Percentiles rank a stretch among this genome's conserved stretches.
phyloP scores from a whole-genome alignment of 2,888 invertebrate genomes.

The Xylocampa areola region DNA sequence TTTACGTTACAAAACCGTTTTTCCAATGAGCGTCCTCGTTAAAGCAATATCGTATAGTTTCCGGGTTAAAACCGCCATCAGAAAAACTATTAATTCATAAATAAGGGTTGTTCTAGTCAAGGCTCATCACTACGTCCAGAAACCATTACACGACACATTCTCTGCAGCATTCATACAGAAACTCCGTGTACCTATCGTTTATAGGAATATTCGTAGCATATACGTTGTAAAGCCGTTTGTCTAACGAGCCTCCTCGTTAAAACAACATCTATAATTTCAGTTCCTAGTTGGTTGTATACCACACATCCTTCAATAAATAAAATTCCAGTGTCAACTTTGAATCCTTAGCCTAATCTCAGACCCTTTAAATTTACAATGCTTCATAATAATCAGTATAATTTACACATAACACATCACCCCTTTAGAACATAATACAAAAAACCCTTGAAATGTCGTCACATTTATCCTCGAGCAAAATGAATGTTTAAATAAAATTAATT shows the following conservation, averaged over 20 bases:
- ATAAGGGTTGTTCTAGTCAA: slow-evolving; percentile 65
- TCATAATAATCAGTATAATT: neutral
- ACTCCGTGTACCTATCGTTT: slow-evolving; percentile 69
- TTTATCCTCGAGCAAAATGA: slow-evolving; percentile 58
- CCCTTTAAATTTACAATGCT: neutral
- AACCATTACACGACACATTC: slow-evolving; percentile 68
- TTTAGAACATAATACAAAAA: slow-evolving; percentile 7
- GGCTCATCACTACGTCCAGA: slow-evolving; percentile 62
- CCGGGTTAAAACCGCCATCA: no score
- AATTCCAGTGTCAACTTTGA: slow-evolving; percentile 38
- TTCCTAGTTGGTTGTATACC: slow-evolving; percentile 75
- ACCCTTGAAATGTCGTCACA: slow-evolving; percentile 35
- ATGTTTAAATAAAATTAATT: slow-evolving; percentile 67
- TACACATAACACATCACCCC: slow-evolving; percentile 6
- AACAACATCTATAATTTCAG: slow-evolving; percentile 73
- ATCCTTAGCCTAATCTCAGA: neutral
- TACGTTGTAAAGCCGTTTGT: slow-evolving; percentile 75
- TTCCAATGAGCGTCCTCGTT: slow-evolving; percentile 81
- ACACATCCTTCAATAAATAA: slow-evolving; percentile 78
- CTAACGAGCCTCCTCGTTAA: slow-evolving; percentile 82
- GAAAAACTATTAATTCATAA: no score
- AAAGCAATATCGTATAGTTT: no score
- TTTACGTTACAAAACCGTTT: slow-evolving; percentile 75
- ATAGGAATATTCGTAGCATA: slow-evolving; percentile 73
- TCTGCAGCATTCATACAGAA: slow-evolving; percentile 72